Percentiles rank a stretch among this genome's conserved stretches.
These are phyloP conservation scores for Columba janthina DNA, from an alignment of 2,113 vertebrate species.

Conservation along the genomic window DNA sequence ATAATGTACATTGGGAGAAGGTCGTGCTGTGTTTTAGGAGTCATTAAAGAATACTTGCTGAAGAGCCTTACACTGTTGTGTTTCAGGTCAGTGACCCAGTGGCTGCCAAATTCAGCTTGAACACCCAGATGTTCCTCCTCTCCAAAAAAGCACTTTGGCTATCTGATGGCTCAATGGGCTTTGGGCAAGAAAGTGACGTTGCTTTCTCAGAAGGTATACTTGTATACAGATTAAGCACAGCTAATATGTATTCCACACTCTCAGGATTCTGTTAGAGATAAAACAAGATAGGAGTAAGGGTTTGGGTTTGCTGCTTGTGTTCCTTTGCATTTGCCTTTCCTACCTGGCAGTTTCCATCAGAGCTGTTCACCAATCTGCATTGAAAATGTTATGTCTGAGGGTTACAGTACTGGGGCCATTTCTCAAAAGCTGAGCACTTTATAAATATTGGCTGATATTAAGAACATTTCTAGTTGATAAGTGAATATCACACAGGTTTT, in stretches of 20 bases:
- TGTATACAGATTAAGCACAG: neutral
- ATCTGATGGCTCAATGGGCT: conserved; percentile 93
- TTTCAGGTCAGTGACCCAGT: conserved; percentile 95
- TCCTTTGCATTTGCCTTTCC: neutral
- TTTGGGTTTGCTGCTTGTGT: neutral
- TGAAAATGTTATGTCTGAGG: neutral
- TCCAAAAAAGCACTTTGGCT: conserved; percentile 91
- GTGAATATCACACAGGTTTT: neutral
- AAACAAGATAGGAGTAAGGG: neutral
- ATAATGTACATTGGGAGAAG: neutral
- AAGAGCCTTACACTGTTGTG: neutral
- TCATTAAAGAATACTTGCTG: neutral
- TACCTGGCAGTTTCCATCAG: neutral
- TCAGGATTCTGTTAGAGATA: neutral
- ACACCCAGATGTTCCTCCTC: conserved; percentile 92
- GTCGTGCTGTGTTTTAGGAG: neutral
- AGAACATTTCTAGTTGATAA: neutral
- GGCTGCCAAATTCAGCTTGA: conserved; percentile 92
- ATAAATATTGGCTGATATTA: neutral
- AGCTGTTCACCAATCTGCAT: neutral
- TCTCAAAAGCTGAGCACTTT: neutral
- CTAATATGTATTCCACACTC: neutral
- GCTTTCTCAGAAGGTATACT: conserved; percentile 89
- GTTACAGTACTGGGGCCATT: neutral
- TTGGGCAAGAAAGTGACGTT: conserved; percentile 88